Base-by-base conservation (phyloP, 37 sponge, comb jelly and placozoan species). In the Lycopodina hypogea region DNA sequence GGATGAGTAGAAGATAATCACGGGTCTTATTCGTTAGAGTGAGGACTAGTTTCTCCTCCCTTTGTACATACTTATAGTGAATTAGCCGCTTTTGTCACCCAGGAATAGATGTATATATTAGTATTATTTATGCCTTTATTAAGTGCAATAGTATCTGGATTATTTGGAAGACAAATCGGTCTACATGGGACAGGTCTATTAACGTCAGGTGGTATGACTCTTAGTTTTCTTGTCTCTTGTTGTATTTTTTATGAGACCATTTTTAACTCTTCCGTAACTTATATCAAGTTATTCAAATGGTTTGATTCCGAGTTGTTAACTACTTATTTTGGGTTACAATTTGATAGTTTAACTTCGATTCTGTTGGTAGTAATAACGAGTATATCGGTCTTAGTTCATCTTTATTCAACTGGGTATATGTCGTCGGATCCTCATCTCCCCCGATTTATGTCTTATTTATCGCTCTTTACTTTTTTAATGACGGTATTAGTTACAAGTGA, bases 381-480 rank as follows among this genome's bases (percentile, higher is more conserved):
- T 80, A 80, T 91, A n/a, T 91, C 87, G 24, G 88, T 72, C 21
- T 81, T 90, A 70, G 86, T 90, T 26, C 90, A 90, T 86, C 70
- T 90, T 69, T 90, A 86, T 90, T 91, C 88, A 23, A 87, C 56
- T 37, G 92, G 88, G 29, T 91, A 91, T 81, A 77, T 90, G 78
- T 76, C 68, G 59, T 82, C 72, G 1, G 90, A 90, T 30, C 90
- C 90, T 30, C 90, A 90, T 81, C 45, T 85, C 14, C 82, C 85
- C 56, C 80, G 90, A 59, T 90, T 90, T 85, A 90, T 90, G 90
- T 80, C 85, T 72, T 90, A 90, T 90, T 77, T 90, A 34, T 90
- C 90, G 15, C 71, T 90, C 71, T 90, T 90, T 90, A 90, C 90
- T 72, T 90, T 90, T 81, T 90, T 90, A 78, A 90, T 90, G 90